These are phyloP conservation scores for Volucella inflata DNA, from an alignment of 2,888 invertebrate genomes.

Conservation along the genomic window DNA sequence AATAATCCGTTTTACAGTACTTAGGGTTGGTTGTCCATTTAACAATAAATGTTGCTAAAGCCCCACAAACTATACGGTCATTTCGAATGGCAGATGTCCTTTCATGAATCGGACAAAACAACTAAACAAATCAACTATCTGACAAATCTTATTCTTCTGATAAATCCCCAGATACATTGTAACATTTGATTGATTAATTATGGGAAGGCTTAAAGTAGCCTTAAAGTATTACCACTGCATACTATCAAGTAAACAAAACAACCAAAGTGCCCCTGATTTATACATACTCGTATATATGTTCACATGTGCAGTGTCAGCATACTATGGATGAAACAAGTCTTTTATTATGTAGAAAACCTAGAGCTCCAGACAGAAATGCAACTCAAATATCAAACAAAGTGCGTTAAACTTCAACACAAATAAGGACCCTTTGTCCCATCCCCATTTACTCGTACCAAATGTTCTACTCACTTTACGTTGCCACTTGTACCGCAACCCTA, in stretches of 20 bases:
- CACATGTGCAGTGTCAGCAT: not conserved
- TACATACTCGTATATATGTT: not conserved
- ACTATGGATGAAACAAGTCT: slow-evolving; percentile 1
- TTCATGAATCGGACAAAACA: too few species aligned
- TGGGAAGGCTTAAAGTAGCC: slow-evolving; percentile 17
- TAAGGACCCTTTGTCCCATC: slow-evolving; percentile 8
- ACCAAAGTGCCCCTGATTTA: not conserved
- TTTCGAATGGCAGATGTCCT: too few species aligned
- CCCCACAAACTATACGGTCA: too few species aligned
- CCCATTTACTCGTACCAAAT: slow-evolving; percentile 3
- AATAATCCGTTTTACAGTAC: not conserved
- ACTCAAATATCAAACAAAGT: slow-evolving; percentile 66
- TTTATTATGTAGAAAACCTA: slow-evolving; percentile 35
- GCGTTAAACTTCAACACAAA: slow-evolving; percentile 71
- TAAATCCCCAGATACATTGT: too few species aligned
- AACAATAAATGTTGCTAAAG: too few species aligned
- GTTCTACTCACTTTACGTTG: slow-evolving; percentile 41
- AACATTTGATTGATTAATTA: too few species aligned
- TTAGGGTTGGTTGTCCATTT: not conserved
- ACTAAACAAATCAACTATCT: too few species aligned
- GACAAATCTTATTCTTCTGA: not conserved
- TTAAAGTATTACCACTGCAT: slow-evolving; percentile 33
- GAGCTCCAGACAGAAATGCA: slow-evolving; percentile 51
- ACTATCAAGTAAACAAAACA: slow-evolving; percentile 15
- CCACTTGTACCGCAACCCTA: slow-evolving; percentile 17